phyloP scores from a whole-genome alignment of 2,888 invertebrate species.

The Amblyjoppa fuscipennis region DNA sequence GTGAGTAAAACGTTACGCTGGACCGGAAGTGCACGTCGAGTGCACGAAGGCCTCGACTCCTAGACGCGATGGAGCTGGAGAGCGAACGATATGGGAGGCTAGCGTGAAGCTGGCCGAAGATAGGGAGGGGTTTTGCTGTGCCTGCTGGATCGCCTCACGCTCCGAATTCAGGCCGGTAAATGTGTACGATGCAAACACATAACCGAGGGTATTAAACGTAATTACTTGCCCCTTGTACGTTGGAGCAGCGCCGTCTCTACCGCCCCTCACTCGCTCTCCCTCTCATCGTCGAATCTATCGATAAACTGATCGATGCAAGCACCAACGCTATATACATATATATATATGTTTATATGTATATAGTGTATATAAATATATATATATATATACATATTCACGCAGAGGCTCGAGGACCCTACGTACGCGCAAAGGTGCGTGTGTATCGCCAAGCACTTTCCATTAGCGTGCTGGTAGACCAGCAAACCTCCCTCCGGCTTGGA shows the following conservation, averaged over 20 bases:
- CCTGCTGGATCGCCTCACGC: constrained; percentile 44
- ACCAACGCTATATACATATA: constrained; percentile 38
- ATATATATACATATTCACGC: background rate
- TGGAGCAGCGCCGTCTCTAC: constrained; percentile 34
- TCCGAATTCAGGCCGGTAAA: constrained; percentile 66
- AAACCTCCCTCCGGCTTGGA: constrained; percentile 28
- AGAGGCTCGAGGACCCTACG: constrained; percentile 46
- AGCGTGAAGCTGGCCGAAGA: background rate
- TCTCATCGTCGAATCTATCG: constrained; percentile 74
- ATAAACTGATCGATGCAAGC: constrained; percentile 79
- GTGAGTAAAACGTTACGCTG: constrained; percentile 11
- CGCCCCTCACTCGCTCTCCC: constrained; percentile 33
- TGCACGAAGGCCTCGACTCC: constrained; percentile 28
- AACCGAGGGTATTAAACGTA: constrained; percentile 83
- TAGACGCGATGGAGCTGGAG: constrained; percentile 7
- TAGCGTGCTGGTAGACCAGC: constrained; percentile 74
- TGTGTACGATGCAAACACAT: constrained; percentile 82
- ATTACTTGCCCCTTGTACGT: constrained; percentile 81
- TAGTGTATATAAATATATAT: background rate
- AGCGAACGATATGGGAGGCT: constrained; percentile 14
- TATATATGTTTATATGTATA: constrained; percentile 1
- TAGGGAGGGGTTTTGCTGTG: constrained; percentile 31
- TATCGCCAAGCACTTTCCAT: constrained; percentile 79
- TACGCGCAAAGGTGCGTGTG: constrained; percentile 63
- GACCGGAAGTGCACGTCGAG: constrained; percentile 13